Base-by-base conservation (phyloP, 2,888 invertebrate species). In the Caenorhabditis sulstoni region DNA sequence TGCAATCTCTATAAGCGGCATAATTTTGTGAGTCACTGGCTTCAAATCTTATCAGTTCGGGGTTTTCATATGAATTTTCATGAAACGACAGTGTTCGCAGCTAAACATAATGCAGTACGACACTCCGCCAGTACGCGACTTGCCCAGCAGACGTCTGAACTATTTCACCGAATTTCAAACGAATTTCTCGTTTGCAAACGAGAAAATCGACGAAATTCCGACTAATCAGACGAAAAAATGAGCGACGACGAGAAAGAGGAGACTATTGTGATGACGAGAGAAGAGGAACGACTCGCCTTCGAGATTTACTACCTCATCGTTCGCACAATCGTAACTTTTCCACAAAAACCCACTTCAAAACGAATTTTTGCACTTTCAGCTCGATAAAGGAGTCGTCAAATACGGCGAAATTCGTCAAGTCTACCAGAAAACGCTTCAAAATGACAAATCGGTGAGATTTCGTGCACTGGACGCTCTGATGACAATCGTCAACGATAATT, bases 371-470 rank as follows among this genome's bases (percentile, higher is more conserved):
- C n/a, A 22, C 16, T 18, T 70, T 41, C 35, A 77, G 77, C 39
- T 49, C 39, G 73, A 79, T 9, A 73, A 64, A 49, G 79, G 79
- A 39, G 67, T 73, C 0, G 67, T 73, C 14, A 61, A 64, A 22
- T 39, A 73, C 14, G 23, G 67, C 12, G 79, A 79, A 8, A 12
- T 79, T 4, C 61, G 58, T 39, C 73, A 79, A 23, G 8, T 73
- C 35, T 79, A 79, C 14, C 52, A 44, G 20, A 49, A 18, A 47
- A 50, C 44, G 8, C 44, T 57, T 0, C 16, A 29, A 1, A 67
- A 67, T 7, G 73, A 79, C 16, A 73, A 52, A 29, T 49, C 73
- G 2, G 37, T 79, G 0, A 35, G 16, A 18, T 64, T 41, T 18
- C 44, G 73, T 20, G 37, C 73, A 11, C 45, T 79, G 14, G 35